phyloP scores from a whole-genome alignment of 2,888 invertebrate species.

The Torymus tubicola region DNA sequence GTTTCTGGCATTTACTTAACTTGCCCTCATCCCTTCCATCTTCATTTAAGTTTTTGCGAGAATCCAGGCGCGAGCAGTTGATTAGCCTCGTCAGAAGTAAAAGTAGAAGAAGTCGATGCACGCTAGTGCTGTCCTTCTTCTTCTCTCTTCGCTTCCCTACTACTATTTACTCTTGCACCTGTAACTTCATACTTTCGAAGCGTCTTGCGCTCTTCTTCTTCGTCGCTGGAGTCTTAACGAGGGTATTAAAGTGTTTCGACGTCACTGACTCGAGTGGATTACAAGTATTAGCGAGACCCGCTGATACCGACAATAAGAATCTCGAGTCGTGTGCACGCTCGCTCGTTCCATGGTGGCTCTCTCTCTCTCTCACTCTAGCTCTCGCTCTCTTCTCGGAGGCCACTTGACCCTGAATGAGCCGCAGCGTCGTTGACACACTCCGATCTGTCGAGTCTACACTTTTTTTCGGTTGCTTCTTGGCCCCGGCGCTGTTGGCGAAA shows the following conservation, averaged over 20 bases:
- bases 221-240: constrained; percentile 64
- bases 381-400: constrained; percentile 35
- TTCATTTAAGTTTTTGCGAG: constrained; percentile 5
- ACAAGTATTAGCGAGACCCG: constrained; percentile 61
- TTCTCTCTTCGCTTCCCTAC: not conserved
- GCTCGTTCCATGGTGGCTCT: too few relatives aligned
- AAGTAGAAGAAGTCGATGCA: not conserved
- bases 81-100: too few relatives aligned
- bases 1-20: not conserved
- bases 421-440: constrained; percentile 42
- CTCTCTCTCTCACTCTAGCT: not conserved
- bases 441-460: constrained; percentile 45
- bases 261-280: constrained; percentile 64
- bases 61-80: not conserved
- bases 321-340: not conserved
- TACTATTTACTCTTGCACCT: too few relatives aligned
- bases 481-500: constrained; percentile 8
- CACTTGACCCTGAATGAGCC: constrained; percentile 54
- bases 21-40: not conserved
- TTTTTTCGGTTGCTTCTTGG: constrained; percentile 31
- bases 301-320: constrained; percentile 59
- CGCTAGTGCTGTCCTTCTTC: not conserved
- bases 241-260: constrained; percentile 67
- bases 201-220: constrained; percentile 47
- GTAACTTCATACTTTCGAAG: not conserved